Conservation (phyloP, 2,888 invertebrate genomes). For the Oxyscelio sp. region DNA sequence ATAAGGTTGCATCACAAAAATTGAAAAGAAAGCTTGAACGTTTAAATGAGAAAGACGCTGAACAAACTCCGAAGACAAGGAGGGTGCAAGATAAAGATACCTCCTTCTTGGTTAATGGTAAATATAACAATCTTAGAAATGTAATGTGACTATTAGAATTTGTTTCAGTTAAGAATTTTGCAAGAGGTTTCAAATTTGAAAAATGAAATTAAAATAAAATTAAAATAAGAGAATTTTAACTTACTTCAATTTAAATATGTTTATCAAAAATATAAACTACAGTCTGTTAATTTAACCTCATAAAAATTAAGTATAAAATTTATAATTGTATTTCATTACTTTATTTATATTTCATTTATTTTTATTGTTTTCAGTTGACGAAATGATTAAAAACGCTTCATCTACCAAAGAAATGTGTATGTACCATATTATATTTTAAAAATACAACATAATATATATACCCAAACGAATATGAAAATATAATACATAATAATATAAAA, state of each 20-base stretch:
- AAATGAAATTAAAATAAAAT: too few relatives aligned
- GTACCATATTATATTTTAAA: too few relatives aligned
- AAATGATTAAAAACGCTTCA: neutral
- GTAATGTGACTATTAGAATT: too few relatives aligned
- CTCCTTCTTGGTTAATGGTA: neutral
- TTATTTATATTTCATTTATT: neutral
- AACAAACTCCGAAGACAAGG: neutral
- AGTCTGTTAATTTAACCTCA: neutral
- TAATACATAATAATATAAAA: neutral
- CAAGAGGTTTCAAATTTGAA: too few relatives aligned
- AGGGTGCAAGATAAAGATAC: neutral
- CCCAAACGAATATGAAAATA: neutral
- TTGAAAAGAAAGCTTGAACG: neutral
- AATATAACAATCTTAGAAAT: neutral
- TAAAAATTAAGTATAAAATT: neutral
- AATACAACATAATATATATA: too few relatives aligned
- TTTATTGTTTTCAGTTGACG: slow-evolving; percentile 4
- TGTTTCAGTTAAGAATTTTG: too few relatives aligned
- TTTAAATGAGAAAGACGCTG: neutral
- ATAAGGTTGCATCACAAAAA: neutral
- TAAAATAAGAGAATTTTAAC: neutral
- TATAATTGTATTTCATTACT: neutral
- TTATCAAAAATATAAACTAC: neutral
- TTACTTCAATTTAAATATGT: neutral
- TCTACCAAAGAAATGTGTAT: neutral